Base-by-base conservation (phyloP, 1,140 invertebrate species). In the Agraylea sexmaculata region DNA sequence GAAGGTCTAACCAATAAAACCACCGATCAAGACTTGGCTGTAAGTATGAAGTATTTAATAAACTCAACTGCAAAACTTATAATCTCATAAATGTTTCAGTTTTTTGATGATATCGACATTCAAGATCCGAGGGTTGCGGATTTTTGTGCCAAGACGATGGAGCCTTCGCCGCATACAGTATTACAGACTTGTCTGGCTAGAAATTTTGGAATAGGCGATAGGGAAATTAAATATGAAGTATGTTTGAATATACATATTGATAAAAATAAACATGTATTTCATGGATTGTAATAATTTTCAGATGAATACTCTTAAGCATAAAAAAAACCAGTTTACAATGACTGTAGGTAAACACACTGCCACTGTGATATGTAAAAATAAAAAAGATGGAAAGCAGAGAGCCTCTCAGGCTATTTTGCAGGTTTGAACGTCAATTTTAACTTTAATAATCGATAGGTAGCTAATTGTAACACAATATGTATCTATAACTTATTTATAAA, bases 381-480 rank as follows among this genome's bases (percentile, higher is more conserved):
- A 97, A 64, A 78, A 89, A 52, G 91, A 93, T 53, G 93, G 92
- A n/a, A 97, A 97, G 61, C 93, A 98, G 57, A 68, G 86, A 51
- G 92, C 92, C 8, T 89, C 91, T 11, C 93, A 97, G 65, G 79
- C 86, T n/a, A 91, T 98, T 49, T 59, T 98, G 20, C 85, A 94
- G 61, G 73, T 75, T 50, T 36, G 35, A 15, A 30, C n/a, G n/a
- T n/a, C n/a, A n/a, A n/a, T n/a, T n/a, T n/a, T n/a, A n/a, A n/a
- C n/a, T n/a, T n/a, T n/a, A n/a, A n/a, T n/a, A n/a, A n/a, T n/a
- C n/a, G n/a, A n/a, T n/a, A n/a, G n/a, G n/a, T n/a, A n/a, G n/a
- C n/a, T n/a, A n/a, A n/a, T n/a, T n/a, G n/a, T n/a, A n/a, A n/a
- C n/a, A n/a, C n/a, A n/a, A n/a, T n/a, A n/a, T n/a, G n/a, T n/a